Evolutionary conservation across 2,888 invertebrate genomes (phyloP), one percentile per base, ranked within the genome.

Genomic region (Elysia crispata): DNA sequence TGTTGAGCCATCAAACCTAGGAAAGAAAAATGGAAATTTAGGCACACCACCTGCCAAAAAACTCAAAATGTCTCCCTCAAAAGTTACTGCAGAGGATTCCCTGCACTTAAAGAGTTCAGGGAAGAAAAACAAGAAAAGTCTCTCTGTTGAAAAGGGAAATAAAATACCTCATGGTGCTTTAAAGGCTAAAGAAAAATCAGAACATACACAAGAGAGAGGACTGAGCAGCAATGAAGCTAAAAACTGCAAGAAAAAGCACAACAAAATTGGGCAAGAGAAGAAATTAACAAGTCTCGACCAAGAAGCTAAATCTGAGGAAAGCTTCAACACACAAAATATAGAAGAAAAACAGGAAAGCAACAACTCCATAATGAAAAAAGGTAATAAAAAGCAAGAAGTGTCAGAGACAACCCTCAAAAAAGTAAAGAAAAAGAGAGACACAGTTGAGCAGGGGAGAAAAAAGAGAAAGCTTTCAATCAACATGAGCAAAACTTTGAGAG

Each of bases 41-140:
- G n/a, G n/a, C n/a, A 41, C 11, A 6, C 11, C 41, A 41, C 41
- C 41, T 11, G 41, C 11, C 11, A 41, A 41, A 41, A 41, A 41
- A 41, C 5, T 11, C 11, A 41, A 41, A 41, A 41, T 41, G 41
- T 41, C 41, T 41, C 41, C 41, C 11, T 41, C 41, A 41, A 23
- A 25, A 60, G 23, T 23, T 23, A 5, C 6, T n/a, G n/a, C 20
- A 13, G 31, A 11, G 15, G 57, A 41, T 25, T 25, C 41, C 20
- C 28, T 41, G 1, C 41, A 64, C 0, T 6, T 30, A 57, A 64
- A 57, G 1, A 60, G 15, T 5, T 23, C 57, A 0, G 41, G 60
- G 15, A 23, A 25, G 41, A 75, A 62, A 75, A 75, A 75, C 62
- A 75, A 62, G 23, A 60, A 64, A 28, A 75, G 64, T 41, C 28